A percentile compares a stretch with the other conserved stretches of the same genome.
Conservation (phyloP, 2,797 vertebrate genomes). For the Enteromius treurensis region DNA sequence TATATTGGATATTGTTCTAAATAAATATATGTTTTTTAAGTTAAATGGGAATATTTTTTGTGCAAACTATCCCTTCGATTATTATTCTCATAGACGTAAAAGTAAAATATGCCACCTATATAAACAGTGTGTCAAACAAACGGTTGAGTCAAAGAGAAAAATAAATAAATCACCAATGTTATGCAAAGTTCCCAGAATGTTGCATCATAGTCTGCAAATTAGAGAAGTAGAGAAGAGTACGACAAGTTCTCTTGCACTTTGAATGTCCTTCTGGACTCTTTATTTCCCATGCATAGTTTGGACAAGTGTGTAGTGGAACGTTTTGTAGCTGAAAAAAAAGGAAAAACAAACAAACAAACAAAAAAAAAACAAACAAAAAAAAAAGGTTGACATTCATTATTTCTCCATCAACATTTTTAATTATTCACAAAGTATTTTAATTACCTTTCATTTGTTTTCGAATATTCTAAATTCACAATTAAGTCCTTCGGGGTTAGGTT, state of each 20-base stretch:
- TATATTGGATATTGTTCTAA: not conserved
- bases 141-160: not conserved
- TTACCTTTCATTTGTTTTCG: slow-evolving; percentile 55
- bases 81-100: not conserved
- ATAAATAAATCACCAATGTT: not conserved
- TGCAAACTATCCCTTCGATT: not conserved
- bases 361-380: slow-evolving; percentile 35
- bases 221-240: not conserved
- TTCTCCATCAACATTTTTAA: slow-evolving; percentile 71
- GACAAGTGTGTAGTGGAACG: slow-evolving; percentile 83
- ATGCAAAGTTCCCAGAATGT: not conserved
- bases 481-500: slow-evolving; percentile 73
- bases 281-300: slow-evolving; percentile 89
- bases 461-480: slow-evolving; percentile 64
- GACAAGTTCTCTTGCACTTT: slow-evolving; percentile 59
- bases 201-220: not conserved
- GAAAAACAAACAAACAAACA: slow-evolving; percentile 60
- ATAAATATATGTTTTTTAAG: not conserved
- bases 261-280: slow-evolving; percentile 80
- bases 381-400: slow-evolving; percentile 75
- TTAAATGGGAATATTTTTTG: not conserved
- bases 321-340: slow-evolving; percentile 58
- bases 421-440: slow-evolving; percentile 70
- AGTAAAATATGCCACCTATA: not conserved
- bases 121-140: not conserved